These are phyloP conservation scores for Dallia pectoralis DNA, from an alignment of 2,797 vertebrate species.

Conservation along the genomic window DNA sequence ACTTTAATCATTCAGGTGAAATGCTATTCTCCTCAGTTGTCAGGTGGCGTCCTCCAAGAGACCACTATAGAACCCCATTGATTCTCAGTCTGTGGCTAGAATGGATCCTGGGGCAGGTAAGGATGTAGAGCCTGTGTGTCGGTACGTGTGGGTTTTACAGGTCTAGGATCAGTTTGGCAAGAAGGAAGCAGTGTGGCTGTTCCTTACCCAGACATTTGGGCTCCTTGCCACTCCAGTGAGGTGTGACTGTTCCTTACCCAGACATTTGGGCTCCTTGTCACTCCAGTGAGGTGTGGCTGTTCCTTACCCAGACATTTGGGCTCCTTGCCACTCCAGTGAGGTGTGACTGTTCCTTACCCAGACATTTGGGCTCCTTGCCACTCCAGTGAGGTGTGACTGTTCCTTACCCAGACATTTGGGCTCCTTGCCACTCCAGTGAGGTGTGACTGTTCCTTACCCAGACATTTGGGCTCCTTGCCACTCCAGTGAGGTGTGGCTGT, in stretches of 20 bases:
- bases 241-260: conserved; percentile 88
- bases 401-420: conserved; percentile 88
- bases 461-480: conserved; percentile 82
- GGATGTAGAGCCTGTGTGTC: not conserved
- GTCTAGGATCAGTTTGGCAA: not conserved
- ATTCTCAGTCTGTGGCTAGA: conserved; percentile 7
- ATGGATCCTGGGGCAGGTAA: not conserved
- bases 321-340: conserved; percentile 89
- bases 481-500: conserved; percentile 94
- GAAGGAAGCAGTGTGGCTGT: not conserved
- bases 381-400: conserved; percentile 94
- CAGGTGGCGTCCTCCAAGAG: not conserved
- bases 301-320: conserved; percentile 88
- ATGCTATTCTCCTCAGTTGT: conserved; percentile 20
- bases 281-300: conserved; percentile 94
- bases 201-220: conserved; percentile 87
- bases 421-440: conserved; percentile 89
- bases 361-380: conserved; percentile 82
- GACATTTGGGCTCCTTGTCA: conserved; percentile 82
- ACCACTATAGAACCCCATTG: not conserved
- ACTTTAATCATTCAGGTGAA: conserved; percentile 14
- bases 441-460: conserved; percentile 88
- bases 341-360: conserved; percentile 88
- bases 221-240: conserved; percentile 89
- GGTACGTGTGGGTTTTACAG: conserved; percentile 7